phyloP scores from a whole-genome alignment of 2,113 vertebrate species.

The Prunella himalayana region DNA sequence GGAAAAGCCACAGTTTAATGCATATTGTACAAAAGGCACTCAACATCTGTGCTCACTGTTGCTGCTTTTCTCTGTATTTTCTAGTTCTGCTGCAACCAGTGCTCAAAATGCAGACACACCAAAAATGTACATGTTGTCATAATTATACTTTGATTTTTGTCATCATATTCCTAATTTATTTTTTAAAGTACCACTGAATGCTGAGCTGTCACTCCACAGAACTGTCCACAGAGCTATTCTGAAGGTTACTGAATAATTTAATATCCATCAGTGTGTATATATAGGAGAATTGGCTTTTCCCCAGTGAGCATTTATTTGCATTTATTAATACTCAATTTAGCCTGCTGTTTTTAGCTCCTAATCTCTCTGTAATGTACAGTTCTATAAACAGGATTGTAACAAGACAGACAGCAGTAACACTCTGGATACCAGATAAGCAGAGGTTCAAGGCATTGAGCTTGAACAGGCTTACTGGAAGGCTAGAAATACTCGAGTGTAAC shows the following conservation, averaged over 20 bases:
- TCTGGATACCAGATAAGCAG: background rate
- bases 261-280: slow-evolving; percentile 8
- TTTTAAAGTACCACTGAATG: background rate
- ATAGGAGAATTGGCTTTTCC: slow-evolving; percentile 1
- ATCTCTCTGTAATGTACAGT: background rate
- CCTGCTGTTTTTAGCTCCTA: slow-evolving; percentile 26
- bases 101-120: background rate
- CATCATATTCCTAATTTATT: background rate
- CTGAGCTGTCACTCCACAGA: background rate
- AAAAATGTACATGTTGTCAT: background rate
- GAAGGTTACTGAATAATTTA: slow-evolving; percentile 41
- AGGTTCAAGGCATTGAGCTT: background rate
- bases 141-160: background rate
- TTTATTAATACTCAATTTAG: slow-evolving; percentile 45
- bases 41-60: background rate
- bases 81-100: background rate
- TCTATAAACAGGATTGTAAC: background rate
- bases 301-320: slow-evolving; percentile 34
- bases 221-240: background rate
- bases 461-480: background rate
- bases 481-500: background rate
- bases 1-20: background rate
- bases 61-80: background rate
- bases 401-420: background rate
- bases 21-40: background rate